Conservation (phyloP, 2,888 invertebrate species). For the Ornithoptera priamus region DNA sequence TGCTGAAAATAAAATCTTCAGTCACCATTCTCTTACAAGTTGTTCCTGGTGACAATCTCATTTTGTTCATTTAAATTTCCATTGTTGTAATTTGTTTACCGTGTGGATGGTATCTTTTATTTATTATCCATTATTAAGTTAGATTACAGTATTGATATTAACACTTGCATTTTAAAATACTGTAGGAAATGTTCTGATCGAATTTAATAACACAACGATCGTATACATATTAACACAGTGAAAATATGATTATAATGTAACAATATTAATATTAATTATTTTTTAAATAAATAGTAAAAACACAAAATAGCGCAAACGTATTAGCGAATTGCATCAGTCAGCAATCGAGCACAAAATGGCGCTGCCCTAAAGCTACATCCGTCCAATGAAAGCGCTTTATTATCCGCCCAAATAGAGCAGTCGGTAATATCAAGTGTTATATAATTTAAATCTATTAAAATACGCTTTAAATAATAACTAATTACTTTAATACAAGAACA, state of each 20-base stretch:
- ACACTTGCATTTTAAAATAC: neutral
- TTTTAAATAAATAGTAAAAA: slow-evolving; percentile 25
- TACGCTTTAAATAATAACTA: neutral
- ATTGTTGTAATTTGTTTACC: slow-evolving; percentile 30
- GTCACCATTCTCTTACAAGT: slow-evolving; percentile 36
- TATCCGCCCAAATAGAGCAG: slow-evolving; percentile 49
- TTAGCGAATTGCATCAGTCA: slow-evolving; percentile 66
- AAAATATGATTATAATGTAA: neutral
- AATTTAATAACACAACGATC: neutral
- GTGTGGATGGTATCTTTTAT: neutral
- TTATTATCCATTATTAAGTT: neutral
- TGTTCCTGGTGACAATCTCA: slow-evolving; percentile 23
- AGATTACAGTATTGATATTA: neutral
- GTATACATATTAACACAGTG: neutral
- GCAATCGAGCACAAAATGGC: slow-evolving; percentile 74
- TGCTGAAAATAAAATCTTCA: slow-evolving; percentile 50
- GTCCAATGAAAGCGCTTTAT: slow-evolving; percentile 72
- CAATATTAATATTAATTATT: slow-evolving; percentile 1
- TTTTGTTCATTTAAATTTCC: slow-evolving; percentile 25
- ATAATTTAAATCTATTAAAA: neutral
- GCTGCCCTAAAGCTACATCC: slow-evolving; percentile 50
- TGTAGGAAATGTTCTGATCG: neutral
- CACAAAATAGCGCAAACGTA: slow-evolving; percentile 45
- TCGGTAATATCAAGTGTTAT: neutral
- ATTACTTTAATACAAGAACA: neutral